Conservation (phyloP, 1,140 invertebrate genomes). For the Dryas iulia region DNA sequence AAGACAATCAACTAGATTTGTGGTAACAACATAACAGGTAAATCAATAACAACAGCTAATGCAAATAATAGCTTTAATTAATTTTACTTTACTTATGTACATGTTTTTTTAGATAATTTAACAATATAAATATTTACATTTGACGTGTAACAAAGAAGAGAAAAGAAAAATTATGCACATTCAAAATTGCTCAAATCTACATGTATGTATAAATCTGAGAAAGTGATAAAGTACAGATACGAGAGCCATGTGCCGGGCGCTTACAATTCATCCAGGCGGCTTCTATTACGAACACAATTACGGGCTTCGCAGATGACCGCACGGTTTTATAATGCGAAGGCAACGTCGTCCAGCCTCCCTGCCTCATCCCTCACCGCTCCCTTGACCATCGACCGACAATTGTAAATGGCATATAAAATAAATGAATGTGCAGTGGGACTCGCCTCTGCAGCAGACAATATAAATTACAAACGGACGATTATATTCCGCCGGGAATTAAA, state of each 20-base stretch:
- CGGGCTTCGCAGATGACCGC: slow-evolving; percentile 79
- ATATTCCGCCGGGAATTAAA: slow-evolving; percentile 79
- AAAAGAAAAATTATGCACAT: no score
- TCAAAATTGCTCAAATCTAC: neutral
- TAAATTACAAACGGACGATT: slow-evolving; percentile 81
- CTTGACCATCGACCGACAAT: slow-evolving; percentile 82
- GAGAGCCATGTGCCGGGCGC: slow-evolving; percentile 32
- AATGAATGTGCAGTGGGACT: slow-evolving; percentile 81
- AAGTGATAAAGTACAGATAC: slow-evolving; percentile 9
- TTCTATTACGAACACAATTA: slow-evolving; percentile 76
- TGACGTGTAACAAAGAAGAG: no score
- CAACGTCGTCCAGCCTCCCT: slow-evolving; percentile 55
- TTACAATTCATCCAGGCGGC: slow-evolving; percentile 55
- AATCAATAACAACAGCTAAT: no score
- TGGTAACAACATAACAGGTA: no score
- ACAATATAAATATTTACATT: no score
- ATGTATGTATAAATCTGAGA: neutral
- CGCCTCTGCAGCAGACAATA: slow-evolving; percentile 81
- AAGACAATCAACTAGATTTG: no score
- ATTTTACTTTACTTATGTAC: no score
- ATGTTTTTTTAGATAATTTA: no score
- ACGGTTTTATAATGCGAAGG: slow-evolving; percentile 81
- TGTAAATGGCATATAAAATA: slow-evolving; percentile 82
- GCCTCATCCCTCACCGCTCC: slow-evolving; percentile 66
- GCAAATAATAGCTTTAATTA: no score